Base-by-base conservation (phyloP, 2,888 invertebrate genomes). In the Alcis repandata region DNA sequence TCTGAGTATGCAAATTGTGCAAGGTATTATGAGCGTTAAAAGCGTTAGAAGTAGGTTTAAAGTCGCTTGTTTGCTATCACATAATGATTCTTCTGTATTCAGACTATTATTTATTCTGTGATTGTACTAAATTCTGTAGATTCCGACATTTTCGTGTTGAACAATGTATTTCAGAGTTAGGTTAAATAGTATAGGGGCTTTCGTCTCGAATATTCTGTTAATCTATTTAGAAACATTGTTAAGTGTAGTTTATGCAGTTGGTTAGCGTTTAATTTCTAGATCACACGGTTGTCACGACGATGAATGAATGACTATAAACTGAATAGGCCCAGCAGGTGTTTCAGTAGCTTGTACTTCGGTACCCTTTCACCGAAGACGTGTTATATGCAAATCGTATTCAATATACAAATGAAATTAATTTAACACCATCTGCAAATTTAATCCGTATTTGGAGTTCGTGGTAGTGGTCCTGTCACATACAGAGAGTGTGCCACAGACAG, bases 91-190 rank as follows among this genome's bases (percentile, higher is more conserved):
- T n/a, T n/a, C n/a, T n/a, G n/a, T n/a, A n/a, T n/a, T n/a, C n/a
- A n/a, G n/a, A n/a, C n/a, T n/a, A n/a, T n/a, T n/a, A n/a, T n/a
- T n/a, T n/a, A n/a, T n/a, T n/a, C n/a, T n/a, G n/a, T n/a, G n/a
- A n/a, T 67, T 62, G 66, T 52, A 57, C 61, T 49, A 38, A 66
- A 73, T 73, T 69, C 71, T 60, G 53, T 36, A 53, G 56, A 73
- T 71, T 52, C 68, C 67, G 49, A 63, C 54, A 70, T 62, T n/a
- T n/a, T n/a, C 63, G 63, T 70, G 72, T 71, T 64, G 41, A 60
- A 62, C 59, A 56, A 46, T 62, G 53, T 63, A 32, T 52, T 33
- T 17, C 27, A 41, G 65, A 73, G 68, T 68, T 71, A 57, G 71
- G 69, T 61, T 63, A 65, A 38, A 58, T 36, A 41, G 36, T 46